These are phyloP conservation scores for Manis pentadactyla DNA, from an alignment of 2,797 vertebrate genomes.

Conservation along the genomic window DNA sequence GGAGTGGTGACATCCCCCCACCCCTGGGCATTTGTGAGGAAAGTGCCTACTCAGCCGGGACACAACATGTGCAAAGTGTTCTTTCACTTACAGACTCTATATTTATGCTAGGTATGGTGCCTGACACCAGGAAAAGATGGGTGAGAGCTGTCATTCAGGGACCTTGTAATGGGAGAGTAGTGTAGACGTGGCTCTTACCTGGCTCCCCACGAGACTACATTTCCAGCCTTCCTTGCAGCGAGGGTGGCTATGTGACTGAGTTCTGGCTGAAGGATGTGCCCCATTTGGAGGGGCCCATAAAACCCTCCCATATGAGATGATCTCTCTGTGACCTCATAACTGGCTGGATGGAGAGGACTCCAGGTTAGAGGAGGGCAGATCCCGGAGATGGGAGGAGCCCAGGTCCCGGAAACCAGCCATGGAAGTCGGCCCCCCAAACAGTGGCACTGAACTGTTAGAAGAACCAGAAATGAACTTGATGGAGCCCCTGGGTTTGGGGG, in stretches of 20 bases:
- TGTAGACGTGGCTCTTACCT: neutral
- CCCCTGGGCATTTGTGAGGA: too few relatives aligned
- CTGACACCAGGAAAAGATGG: neutral
- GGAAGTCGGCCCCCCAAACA: neutral
- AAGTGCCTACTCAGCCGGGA: neutral
- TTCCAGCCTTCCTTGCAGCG: neutral
- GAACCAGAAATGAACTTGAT: neutral
- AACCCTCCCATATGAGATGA: rapidly evolving
- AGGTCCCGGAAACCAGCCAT: neutral
- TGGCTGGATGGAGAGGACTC: neutral
- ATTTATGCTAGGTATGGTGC: neutral
- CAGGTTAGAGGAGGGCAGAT: neutral
- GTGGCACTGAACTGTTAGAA: neutral
- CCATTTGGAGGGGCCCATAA: neutral
- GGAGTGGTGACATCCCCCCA: neutral
- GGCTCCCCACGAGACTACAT: neutral
- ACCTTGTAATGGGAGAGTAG: neutral
- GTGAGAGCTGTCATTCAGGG: neutral
- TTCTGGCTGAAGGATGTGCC: neutral
- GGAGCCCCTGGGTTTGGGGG: neutral
- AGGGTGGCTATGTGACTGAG: neutral
- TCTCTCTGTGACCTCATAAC: neutral
- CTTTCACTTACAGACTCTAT: neutral
- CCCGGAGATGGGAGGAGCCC: neutral
- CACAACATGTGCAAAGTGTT: neutral